phyloP scores from a whole-genome alignment of 2,888 invertebrate species.

The Eupithecia dodoneata region DNA sequence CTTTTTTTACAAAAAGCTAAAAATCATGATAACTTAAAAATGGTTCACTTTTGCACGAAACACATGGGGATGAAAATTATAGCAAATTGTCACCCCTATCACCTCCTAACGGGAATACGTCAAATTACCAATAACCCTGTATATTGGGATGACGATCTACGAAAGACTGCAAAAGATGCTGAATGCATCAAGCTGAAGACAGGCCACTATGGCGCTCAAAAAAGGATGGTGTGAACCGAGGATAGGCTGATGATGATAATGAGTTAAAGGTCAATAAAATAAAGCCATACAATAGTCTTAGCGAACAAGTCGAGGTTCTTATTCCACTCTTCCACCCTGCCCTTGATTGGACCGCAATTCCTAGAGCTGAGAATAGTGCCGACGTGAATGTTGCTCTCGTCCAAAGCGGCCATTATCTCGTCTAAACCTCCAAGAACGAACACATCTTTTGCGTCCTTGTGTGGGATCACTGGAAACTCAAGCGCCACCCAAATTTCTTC shows the following conservation, averaged over 20 bases:
- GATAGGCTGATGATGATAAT: background rate
- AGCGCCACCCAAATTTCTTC: constrained; percentile 93
- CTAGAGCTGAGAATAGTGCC: constrained; percentile 94
- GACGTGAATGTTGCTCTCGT: constrained; percentile 94
- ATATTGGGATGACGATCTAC: background rate
- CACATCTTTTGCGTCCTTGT: constrained; percentile 93
- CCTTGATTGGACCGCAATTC: constrained; percentile 93
- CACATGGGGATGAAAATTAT: no score
- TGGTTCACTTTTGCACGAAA: no score
- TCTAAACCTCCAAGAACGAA: constrained; percentile 93
- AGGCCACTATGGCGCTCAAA: background rate
- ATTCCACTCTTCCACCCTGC: constrained; percentile 93
- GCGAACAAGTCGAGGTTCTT: constrained; percentile 90
- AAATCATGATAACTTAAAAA: no score
- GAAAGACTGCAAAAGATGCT: background rate
- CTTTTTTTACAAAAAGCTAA: no score
- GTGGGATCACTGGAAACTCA: constrained; percentile 90
- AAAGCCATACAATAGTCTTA: constrained; percentile 87
- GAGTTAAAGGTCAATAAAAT: background rate
- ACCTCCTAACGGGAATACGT: no score
- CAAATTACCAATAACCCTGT: no score
- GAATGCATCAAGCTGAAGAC: background rate
- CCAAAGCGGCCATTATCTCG: constrained; percentile 91
- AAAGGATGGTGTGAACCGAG: background rate
- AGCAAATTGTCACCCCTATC: no score